Conservation (phyloP, 2,888 invertebrate genomes). For the Leptopterna dolabrata region DNA sequence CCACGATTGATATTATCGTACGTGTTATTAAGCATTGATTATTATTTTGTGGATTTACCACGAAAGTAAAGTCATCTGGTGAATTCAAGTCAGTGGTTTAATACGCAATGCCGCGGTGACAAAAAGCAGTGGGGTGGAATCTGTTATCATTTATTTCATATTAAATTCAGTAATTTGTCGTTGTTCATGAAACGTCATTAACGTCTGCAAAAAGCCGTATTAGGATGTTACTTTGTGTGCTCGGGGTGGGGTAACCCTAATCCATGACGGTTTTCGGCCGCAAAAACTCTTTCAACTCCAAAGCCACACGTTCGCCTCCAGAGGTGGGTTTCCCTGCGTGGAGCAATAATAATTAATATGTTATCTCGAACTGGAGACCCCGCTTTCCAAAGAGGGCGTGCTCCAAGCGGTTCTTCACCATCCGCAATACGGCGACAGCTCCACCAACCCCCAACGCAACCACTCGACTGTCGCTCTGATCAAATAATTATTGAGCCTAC, state of each 20-base stretch:
- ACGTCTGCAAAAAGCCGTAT: constrained; percentile 19
- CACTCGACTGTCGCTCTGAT: no score
- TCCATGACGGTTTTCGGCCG: constrained; percentile 13
- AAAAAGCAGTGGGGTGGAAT: neutral
- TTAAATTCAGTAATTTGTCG: constrained; percentile 18
- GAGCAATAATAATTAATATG: constrained; percentile 27
- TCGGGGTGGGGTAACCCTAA: constrained; percentile 25
- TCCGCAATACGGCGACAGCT: neutral
- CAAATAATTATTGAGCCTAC: no score
- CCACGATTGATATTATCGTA: no score
- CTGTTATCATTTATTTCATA: constrained; percentile 9
- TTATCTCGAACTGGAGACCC: neutral
- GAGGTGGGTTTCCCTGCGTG: neutral
- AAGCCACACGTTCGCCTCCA: neutral
- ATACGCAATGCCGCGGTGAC: neutral
- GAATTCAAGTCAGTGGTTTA: neutral
- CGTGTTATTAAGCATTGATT: neutral
- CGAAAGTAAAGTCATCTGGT: neutral
- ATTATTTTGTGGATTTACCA: neutral
- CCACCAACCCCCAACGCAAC: neutral
- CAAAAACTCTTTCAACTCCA: constrained; percentile 15
- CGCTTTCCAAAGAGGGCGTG: neutral
- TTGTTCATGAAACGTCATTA: constrained; percentile 34
- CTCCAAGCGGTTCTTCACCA: neutral
- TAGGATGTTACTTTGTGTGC: constrained; percentile 15